Evolutionary conservation across 2,888 invertebrate genomes (phyloP).

Genomic region (Noctuana brunneofusca): DNA sequence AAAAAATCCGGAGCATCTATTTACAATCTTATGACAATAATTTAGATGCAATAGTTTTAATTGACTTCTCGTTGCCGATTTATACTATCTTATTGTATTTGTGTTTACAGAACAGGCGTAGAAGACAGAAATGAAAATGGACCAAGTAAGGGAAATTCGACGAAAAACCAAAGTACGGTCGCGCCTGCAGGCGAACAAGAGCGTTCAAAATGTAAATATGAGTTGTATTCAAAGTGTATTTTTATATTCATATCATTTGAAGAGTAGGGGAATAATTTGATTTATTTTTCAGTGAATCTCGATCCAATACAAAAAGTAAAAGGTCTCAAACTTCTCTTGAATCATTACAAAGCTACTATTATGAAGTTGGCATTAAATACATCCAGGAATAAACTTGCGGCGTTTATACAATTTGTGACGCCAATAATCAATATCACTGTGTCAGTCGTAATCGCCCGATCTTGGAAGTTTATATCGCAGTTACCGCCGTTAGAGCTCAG

Average conservation of each 20-base stretch:
- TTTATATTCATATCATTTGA: neutral
- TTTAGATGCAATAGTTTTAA: too few species aligned
- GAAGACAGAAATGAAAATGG: conserved; percentile 54
- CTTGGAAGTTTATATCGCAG: conserved; percentile 76
- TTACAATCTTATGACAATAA: too few species aligned
- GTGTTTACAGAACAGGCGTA: conserved; percentile 62
- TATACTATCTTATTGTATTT: too few species aligned
- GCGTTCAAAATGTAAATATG: conserved; percentile 18
- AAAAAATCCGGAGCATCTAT: too few species aligned
- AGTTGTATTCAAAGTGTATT: neutral
- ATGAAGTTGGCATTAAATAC: conserved; percentile 68
- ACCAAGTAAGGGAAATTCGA: conserved; percentile 47
- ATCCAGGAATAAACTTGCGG: conserved; percentile 66
- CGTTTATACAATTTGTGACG: conserved; percentile 70
- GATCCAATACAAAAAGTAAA: conserved; percentile 67
- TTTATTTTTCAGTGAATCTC: conserved; percentile 53
- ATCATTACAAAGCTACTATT: conserved; percentile 77
- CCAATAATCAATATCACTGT: conserved; percentile 73
- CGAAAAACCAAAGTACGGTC: conserved; percentile 22
- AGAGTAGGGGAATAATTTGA: neutral
- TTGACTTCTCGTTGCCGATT: too few species aligned
- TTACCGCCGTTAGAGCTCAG: conserved; percentile 84
- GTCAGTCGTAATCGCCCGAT: conserved; percentile 70
- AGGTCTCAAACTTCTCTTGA: conserved; percentile 64
- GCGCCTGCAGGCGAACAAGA: conserved; percentile 5